These are phyloP conservation scores for Indicator indicator DNA, from an alignment of 2,113 vertebrate genomes.

Conservation along the genomic window DNA sequence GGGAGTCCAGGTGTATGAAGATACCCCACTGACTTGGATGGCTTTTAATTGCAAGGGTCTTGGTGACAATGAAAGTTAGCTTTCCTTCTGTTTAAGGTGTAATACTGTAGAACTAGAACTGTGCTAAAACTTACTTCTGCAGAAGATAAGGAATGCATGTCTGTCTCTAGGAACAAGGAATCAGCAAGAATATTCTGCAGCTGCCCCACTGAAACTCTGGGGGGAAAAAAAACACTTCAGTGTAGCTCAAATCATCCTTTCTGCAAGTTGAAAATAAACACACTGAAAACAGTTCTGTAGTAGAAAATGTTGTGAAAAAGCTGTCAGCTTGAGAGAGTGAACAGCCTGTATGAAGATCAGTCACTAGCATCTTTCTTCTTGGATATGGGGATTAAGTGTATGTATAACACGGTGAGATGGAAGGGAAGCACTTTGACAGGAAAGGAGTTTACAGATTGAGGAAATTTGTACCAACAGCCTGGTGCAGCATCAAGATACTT, in stretches of 20 bases:
- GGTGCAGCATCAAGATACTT: neutral
- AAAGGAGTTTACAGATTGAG: neutral
- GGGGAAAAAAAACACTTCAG: neutral
- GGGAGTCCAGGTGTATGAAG: neutral
- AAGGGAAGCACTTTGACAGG: neutral
- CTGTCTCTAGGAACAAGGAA: neutral
- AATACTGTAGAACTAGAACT: neutral
- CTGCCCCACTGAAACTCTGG: neutral
- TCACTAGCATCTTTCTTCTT: neutral
- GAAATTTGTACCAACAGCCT: neutral
- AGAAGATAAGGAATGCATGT: neutral
- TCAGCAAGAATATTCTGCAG: neutral
- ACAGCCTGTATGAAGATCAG: neutral
- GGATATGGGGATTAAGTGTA: neutral
- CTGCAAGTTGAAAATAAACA: neutral
- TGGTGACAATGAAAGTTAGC: neutral
- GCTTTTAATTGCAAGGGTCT: neutral
- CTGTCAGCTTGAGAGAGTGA: neutral
- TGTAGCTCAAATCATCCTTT: neutral
- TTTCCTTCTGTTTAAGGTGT: neutral
- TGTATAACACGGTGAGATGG: neutral
- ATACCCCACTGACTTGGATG: neutral
- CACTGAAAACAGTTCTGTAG: neutral
- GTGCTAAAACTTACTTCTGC: neutral
- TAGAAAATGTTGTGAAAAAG: conserved; percentile 6